These are phyloP conservation scores for Xanthorhoe spadicearia DNA, from an alignment of 2,888 invertebrate genomes.

Conservation along the genomic window DNA sequence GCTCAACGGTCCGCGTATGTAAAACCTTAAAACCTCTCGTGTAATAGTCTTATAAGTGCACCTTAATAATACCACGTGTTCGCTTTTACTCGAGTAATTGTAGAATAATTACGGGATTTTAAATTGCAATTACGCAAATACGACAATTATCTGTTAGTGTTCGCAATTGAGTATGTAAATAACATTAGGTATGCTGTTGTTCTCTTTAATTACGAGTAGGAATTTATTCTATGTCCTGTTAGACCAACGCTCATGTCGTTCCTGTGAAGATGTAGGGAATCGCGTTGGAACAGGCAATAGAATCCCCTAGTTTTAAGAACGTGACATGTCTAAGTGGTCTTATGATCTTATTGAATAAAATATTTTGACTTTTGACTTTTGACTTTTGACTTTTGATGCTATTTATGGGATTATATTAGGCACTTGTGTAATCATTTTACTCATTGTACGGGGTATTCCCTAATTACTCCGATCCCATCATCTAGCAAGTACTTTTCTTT, in stretches of 20 bases:
- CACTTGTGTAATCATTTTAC: too few species aligned
- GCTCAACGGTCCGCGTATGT: too few species aligned
- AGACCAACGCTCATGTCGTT: background rate
- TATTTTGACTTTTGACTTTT: too few species aligned
- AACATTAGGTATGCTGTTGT: constrained; percentile 12
- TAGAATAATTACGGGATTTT: constrained; percentile 32
- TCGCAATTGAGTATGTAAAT: constrained; percentile 35
- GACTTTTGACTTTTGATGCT: too few species aligned
- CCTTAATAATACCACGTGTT: constrained; percentile 39
- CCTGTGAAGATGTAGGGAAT: background rate
- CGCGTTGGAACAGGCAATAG: too few species aligned
- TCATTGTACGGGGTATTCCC: too few species aligned
- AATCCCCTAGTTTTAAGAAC: too few species aligned
- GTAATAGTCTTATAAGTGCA: constrained; percentile 25
- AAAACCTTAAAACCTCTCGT: constrained; percentile 2
- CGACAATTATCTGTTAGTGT: constrained; percentile 22
- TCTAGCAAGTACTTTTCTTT: too few species aligned
- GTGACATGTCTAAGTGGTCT: too few species aligned
- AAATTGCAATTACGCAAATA: constrained; percentile 38
- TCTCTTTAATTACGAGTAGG: constrained; percentile 11
- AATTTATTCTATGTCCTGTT: background rate
- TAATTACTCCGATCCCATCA: too few species aligned
- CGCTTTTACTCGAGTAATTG: constrained; percentile 39
- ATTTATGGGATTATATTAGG: too few species aligned
- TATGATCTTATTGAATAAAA: too few species aligned